A percentile compares a stretch with the other conserved stretches of the same genome.
Evolutionary conservation across 2,888 invertebrate genomes (phyloP).

Genomic region (Oscheius onirici): DNA sequence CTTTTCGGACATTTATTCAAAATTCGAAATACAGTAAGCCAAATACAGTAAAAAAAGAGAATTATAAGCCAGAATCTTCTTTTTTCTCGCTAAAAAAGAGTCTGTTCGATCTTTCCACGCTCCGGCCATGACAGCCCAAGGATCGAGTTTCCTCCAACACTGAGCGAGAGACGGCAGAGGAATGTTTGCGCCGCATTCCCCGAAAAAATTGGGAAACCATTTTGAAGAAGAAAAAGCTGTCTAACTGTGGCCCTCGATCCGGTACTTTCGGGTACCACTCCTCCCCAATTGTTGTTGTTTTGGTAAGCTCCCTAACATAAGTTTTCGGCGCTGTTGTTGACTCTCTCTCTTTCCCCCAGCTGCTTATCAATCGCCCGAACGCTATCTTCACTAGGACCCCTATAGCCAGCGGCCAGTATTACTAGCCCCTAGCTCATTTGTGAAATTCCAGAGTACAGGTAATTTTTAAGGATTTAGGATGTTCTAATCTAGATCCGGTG

Average conservation of each 20-base stretch:
- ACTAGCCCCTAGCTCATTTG: neutral
- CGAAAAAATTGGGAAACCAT: neutral
- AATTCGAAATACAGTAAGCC: neutral
- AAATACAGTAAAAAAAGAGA: no score
- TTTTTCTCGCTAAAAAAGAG: neutral
- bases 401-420: neutral
- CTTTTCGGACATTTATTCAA: neutral
- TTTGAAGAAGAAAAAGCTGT: neutral
- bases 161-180: conserved; percentile 2
- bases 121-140: neutral
- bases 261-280: conserved; percentile 4
- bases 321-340: no score
- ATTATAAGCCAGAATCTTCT: no score
- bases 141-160: neutral
- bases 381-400: neutral
- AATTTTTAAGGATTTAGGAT: neutral
- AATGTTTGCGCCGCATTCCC: neutral
- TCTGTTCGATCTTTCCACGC: neutral
- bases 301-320: neutral
- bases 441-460: neutral
- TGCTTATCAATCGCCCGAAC: conserved; percentile 9
- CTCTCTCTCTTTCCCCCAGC: conserved; percentile 2
- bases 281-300: conserved; percentile 8
- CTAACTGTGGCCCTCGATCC: neutral
- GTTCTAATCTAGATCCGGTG: no score